These are phyloP conservation scores for Halcyon malimbica DNA, from an alignment of 2,113 vertebrate genomes.

Conservation along the genomic window DNA sequence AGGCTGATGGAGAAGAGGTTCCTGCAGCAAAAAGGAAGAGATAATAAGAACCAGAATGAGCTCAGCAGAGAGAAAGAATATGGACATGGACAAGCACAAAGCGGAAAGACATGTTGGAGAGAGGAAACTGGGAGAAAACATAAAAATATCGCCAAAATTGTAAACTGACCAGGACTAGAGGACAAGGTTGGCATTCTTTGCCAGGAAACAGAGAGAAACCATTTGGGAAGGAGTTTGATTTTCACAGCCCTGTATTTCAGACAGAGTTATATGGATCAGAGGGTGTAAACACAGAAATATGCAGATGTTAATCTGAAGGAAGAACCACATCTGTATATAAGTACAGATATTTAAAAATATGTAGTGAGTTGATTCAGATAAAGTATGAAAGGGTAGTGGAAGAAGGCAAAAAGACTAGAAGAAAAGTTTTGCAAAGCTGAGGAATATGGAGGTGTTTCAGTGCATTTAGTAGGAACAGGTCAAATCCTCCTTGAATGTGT, in stretches of 20 bases:
- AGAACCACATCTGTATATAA: neutral
- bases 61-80: neutral
- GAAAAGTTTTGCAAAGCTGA: neutral
- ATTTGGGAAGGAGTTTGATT: neutral
- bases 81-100: neutral
- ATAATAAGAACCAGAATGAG: neutral
- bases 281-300: neutral
- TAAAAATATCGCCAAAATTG: neutral
- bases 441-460: neutral
- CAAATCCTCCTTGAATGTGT: neutral
- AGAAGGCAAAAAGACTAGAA: neutral
- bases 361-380: neutral
- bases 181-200: neutral
- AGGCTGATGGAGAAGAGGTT: neutral
- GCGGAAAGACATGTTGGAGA: neutral
- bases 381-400: neutral
- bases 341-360: neutral
- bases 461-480: neutral
- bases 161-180: neutral
- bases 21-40: neutral
- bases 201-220: neutral
- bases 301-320: neutral
- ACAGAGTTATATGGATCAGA: neutral
- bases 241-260: neutral
- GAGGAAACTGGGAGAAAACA: neutral